Evolutionary conservation across 2,888 invertebrate genomes (phyloP).

Genomic region (Ctena decussata): DNA sequence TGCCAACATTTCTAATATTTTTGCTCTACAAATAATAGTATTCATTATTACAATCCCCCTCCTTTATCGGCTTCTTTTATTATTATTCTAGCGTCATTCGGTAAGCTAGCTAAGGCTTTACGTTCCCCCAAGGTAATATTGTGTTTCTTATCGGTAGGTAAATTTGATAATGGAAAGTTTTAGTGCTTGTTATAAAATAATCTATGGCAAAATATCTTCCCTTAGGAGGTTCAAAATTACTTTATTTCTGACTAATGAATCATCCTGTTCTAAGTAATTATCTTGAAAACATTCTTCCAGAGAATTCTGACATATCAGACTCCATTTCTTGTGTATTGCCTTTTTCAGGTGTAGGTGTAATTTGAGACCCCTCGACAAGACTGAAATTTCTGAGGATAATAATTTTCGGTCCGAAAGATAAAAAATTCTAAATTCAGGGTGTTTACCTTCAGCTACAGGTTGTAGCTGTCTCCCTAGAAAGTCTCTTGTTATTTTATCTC

Average conservation of each 20-base stretch:
- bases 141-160: not conserved
- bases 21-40: conserved; percentile 29
- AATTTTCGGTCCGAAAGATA: conserved; percentile 12
- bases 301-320: not conserved
- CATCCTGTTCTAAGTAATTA: not conserved
- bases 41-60: conserved; percentile 47
- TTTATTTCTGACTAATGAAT: conserved; percentile 23
- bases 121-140: not conserved
- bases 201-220: not conserved
- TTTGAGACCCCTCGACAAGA: conserved; percentile 16
- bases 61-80: conserved; percentile 51
- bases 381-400: not conserved
- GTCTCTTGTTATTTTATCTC: not conserved
- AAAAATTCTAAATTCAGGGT: not conserved
- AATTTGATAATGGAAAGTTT: not conserved
- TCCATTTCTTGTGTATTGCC: not conserved
- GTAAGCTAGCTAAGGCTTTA: not conserved
- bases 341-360: conserved; percentile 8
- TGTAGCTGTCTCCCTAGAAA: not conserved
- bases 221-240: conserved; percentile 4
- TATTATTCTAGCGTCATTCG: not conserved
- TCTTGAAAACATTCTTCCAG: conserved; percentile 14
- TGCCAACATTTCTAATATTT: conserved; percentile 25
- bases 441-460: not conserved
- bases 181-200: not conserved